Percentiles rank a stretch among this genome's conserved stretches.
Conservation (phyloP, 2,888 invertebrate genomes). For the Andrena bicolor region DNA sequence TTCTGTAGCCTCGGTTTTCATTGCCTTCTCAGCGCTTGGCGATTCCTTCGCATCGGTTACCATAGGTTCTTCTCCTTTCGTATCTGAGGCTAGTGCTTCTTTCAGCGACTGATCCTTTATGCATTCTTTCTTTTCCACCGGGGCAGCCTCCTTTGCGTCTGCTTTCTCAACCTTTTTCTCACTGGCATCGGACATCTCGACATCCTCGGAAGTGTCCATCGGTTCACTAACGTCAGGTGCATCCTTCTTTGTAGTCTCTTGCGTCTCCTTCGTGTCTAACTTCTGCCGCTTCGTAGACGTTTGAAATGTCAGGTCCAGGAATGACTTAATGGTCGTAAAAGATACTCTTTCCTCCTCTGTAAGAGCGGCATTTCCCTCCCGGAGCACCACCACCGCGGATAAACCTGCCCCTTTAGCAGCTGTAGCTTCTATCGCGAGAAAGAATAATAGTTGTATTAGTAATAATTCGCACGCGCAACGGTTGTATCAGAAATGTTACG, state of each 20-base stretch:
- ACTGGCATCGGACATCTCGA: constrained; percentile 69
- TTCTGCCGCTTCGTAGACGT: constrained; percentile 81
- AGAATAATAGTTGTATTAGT: background rate
- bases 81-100: constrained; percentile 27
- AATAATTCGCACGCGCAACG: background rate
- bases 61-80: constrained; percentile 51
- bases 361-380: constrained; percentile 92
- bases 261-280: constrained; percentile 70
- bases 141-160: constrained; percentile 51
- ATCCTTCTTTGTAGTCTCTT: constrained; percentile 56
- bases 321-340: constrained; percentile 88
- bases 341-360: constrained; percentile 87
- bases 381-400: constrained; percentile 89
- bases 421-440: constrained; percentile 89
- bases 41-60: constrained; percentile 61
- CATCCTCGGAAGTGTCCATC: constrained; percentile 81
- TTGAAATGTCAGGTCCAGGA: constrained; percentile 87
- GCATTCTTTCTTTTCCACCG: constrained; percentile 38
- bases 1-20: constrained; percentile 16
- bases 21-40: constrained; percentile 45
- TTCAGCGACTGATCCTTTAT: constrained; percentile 81
- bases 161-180: constrained; percentile 68
- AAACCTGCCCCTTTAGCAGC: constrained; percentile 93
- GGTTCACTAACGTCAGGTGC: constrained; percentile 70
- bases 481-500: background rate